Conservation (phyloP, 2,888 invertebrate genomes). For the Heliconius hortense region DNA sequence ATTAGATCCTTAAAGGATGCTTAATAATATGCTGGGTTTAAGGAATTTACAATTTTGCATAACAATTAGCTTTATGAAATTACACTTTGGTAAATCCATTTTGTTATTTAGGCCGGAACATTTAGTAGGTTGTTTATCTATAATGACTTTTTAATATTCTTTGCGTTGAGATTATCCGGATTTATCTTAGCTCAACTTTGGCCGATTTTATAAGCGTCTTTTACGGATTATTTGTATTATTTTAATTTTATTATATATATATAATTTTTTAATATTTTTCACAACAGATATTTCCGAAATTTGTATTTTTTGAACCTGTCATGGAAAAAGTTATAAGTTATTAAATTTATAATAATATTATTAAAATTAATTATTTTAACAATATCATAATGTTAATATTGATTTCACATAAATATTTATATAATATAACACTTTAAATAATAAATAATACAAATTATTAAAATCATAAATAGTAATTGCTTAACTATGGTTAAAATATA, state of each 20-base stretch:
- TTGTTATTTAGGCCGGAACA: conserved; percentile 28
- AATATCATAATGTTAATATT: too few relatives aligned
- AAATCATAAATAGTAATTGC: too few relatives aligned
- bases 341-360: too few relatives aligned
- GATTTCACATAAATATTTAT: too few relatives aligned
- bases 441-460: too few relatives aligned
- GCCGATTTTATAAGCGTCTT: neutral
- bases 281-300: too few relatives aligned
- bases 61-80: conserved; percentile 38
- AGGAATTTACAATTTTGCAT: conserved; percentile 45
- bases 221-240: neutral
- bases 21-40: conserved; percentile 44
- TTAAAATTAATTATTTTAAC: too few relatives aligned
- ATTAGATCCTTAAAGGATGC: conserved; percentile 62
- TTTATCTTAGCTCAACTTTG: conserved; percentile 8
- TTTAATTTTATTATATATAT: neutral
- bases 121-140: conserved; percentile 23
- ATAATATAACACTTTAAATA: too few relatives aligned
- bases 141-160: conserved; percentile 29
- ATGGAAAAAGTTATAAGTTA: too few relatives aligned
- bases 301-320: too few relatives aligned
- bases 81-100: conserved; percentile 37
- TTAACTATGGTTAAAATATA: too few relatives aligned
- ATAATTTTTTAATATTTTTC: too few relatives aligned
- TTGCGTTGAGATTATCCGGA: conserved; percentile 12